phyloP scores from a whole-genome alignment of 2,797 vertebrate genomes.

The Erpetoichthys calabaricus region DNA sequence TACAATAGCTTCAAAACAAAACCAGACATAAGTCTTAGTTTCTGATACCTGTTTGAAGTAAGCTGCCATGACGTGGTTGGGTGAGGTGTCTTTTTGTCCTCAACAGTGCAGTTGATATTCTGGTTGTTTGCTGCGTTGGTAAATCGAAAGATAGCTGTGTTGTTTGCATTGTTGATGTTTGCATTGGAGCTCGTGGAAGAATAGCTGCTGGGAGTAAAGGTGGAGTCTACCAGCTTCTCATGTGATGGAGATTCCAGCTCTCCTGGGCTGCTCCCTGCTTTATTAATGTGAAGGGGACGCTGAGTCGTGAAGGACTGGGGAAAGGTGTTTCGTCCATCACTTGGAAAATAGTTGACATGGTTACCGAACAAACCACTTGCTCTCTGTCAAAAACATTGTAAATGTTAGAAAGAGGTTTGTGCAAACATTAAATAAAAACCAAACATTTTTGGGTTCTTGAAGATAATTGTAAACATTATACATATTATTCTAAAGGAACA shows the following conservation, averaged over 20 bases:
- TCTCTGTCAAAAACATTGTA: slow-evolving; percentile 51
- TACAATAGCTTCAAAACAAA: too few species aligned
- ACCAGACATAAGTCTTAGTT: background rate
- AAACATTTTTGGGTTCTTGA: too few species aligned
- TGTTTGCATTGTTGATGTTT: slow-evolving; percentile 98
- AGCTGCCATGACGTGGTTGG: slow-evolving; percentile 80
- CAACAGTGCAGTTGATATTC: slow-evolving; percentile 69
- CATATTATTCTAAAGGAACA: too few species aligned
- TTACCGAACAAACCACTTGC: slow-evolving; percentile 89
- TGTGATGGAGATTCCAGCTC: slow-evolving; percentile 84
- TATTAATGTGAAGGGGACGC: slow-evolving; percentile 89
- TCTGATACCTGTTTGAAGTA: slow-evolving; percentile 69
- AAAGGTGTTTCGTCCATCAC: slow-evolving; percentile 69
- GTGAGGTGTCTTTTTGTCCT: slow-evolving; percentile 61
- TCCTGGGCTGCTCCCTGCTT: slow-evolving; percentile 72
- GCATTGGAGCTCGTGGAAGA: slow-evolving; percentile 93
- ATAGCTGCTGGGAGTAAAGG: slow-evolving; percentile 92
- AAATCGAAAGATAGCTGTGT: slow-evolving; percentile 75
- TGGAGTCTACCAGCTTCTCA: slow-evolving; percentile 91
- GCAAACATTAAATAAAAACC: too few species aligned
- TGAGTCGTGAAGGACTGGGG: slow-evolving; percentile 94
- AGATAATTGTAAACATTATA: too few species aligned
- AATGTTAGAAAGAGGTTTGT: too few species aligned
- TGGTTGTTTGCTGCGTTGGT: slow-evolving; percentile 54
- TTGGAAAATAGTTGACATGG: slow-evolving; percentile 90